These are phyloP conservation scores for Drosophila simulans DNA, from an alignment of 1,140 invertebrate species.

Conservation along the genomic window DNA sequence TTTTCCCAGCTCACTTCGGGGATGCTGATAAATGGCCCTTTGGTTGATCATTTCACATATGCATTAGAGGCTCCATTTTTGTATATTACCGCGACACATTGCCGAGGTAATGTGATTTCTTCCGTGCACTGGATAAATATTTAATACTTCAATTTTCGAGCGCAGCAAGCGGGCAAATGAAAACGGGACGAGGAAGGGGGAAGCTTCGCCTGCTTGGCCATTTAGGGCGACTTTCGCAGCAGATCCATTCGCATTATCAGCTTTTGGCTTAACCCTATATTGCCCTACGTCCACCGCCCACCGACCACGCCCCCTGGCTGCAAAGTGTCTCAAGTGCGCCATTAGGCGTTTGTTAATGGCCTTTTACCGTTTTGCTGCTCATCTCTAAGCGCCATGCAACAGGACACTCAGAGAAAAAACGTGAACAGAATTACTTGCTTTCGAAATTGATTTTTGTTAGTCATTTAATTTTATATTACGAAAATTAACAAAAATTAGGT, in stretches of 20 bases:
- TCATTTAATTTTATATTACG: too few relatives aligned
- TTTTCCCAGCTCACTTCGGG: constrained; percentile 69
- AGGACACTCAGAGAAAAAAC: constrained; percentile 34
- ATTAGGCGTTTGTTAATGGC: constrained; percentile 78
- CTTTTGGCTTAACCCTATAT: constrained; percentile 46
- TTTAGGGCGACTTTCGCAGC: constrained; percentile 36
- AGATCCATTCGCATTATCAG: constrained; percentile 67
- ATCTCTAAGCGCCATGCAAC: constrained; percentile 47
- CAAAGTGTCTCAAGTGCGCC: constrained; percentile 71
- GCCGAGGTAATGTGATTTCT: constrained; percentile 66
- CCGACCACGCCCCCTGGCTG: constrained; percentile 31
- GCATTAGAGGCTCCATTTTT: constrained; percentile 33
- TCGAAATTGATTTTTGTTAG: too few relatives aligned
- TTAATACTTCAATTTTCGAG: constrained; percentile 75
- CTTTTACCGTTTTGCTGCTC: constrained; percentile 72
- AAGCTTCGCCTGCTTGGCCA: constrained; percentile 49
- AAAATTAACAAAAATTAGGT: too few relatives aligned
- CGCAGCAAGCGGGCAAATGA: constrained; percentile 13
- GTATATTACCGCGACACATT: constrained; percentile 46
- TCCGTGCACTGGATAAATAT: constrained; percentile 72
- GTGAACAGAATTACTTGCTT: too few relatives aligned
- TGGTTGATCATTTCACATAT: constrained; percentile 65
- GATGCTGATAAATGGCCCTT: constrained; percentile 80
- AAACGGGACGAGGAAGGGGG: not conserved
- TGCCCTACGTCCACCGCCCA: not conserved